phyloP scores from a whole-genome alignment of 2,113 vertebrate species.

The Apus apus region DNA sequence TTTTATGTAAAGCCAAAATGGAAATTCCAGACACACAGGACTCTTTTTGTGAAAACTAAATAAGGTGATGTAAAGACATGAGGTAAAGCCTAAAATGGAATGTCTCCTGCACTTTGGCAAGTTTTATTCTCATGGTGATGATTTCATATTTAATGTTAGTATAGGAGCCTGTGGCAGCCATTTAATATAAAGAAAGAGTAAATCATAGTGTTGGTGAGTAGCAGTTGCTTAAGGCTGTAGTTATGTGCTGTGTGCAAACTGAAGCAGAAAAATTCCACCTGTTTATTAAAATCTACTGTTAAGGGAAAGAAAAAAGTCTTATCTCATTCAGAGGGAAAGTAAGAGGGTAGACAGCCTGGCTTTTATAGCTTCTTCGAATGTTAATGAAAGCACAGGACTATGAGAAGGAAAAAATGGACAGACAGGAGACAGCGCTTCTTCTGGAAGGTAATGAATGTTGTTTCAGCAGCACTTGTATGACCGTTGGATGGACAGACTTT shows the following conservation, averaged over 20 bases:
- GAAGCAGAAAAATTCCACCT: constrained; percentile 4
- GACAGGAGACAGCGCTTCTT: not conserved
- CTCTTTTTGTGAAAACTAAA: not conserved
- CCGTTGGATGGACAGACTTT: not conserved
- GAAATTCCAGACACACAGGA: not conserved
- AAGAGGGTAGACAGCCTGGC: not conserved
- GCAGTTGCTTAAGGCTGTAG: not conserved
- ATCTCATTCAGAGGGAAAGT: not conserved
- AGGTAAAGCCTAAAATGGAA: not conserved
- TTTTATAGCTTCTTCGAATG: not conserved
- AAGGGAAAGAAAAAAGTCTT: not conserved
- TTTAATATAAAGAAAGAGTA: not conserved
- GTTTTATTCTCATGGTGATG: not conserved
- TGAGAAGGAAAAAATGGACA: not conserved
- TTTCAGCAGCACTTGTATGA: not conserved
- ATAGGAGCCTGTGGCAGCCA: not conserved
- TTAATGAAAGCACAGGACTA: not conserved
- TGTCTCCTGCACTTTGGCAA: not conserved
- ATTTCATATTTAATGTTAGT: not conserved
- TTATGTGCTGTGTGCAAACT: not conserved
- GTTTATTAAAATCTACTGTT: not conserved
- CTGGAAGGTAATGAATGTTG: not conserved
- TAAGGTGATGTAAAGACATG: not conserved
- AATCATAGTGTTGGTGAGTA: not conserved
- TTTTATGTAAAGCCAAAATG: not conserved